Conservation (phyloP, 2,113 vertebrate species). For the Hyla sarda region DNA sequence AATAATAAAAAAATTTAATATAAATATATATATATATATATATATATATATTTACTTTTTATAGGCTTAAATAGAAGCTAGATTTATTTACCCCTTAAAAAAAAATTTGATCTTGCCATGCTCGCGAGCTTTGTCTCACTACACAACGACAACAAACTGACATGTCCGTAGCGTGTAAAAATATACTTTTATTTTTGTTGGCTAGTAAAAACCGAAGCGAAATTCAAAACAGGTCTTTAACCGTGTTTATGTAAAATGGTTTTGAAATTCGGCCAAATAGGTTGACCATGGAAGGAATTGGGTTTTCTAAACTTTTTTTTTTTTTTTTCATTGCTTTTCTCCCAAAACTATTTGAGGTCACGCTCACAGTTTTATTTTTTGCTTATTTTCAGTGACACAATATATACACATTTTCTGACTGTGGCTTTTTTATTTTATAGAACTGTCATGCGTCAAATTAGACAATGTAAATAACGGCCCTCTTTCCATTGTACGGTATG, state of each 20-base stretch:
- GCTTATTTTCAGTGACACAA: constrained; percentile 71
- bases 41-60: too few species aligned
- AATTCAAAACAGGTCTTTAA: constrained; percentile 79
- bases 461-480: constrained; percentile 25
- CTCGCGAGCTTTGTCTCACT: constrained; percentile 44
- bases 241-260: constrained; percentile 78
- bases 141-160: constrained; percentile 70
- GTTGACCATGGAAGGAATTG: constrained; percentile 74
- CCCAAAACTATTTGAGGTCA: constrained; percentile 68
- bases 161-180: constrained; percentile 71
- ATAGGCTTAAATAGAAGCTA: constrained; percentile 10
- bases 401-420: constrained; percentile 38
- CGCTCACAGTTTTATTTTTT: constrained; percentile 64
- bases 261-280: constrained; percentile 77
- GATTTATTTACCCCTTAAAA: not conserved
- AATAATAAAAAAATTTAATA: too few species aligned
- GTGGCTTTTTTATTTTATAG: constrained; percentile 20
- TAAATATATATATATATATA: too few species aligned
- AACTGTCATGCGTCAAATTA: constrained; percentile 44
- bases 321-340: constrained; percentile 21
- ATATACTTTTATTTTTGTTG: constrained; percentile 76
- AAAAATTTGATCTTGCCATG: not conserved
- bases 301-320: constrained; percentile 70
- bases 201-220: constrained; percentile 72
- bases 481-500: not conserved